Percentiles rank a stretch among this genome's conserved stretches.
Conservation (phyloP, 2,797 vertebrate genomes). For the Artibeus jamaicensis region DNA sequence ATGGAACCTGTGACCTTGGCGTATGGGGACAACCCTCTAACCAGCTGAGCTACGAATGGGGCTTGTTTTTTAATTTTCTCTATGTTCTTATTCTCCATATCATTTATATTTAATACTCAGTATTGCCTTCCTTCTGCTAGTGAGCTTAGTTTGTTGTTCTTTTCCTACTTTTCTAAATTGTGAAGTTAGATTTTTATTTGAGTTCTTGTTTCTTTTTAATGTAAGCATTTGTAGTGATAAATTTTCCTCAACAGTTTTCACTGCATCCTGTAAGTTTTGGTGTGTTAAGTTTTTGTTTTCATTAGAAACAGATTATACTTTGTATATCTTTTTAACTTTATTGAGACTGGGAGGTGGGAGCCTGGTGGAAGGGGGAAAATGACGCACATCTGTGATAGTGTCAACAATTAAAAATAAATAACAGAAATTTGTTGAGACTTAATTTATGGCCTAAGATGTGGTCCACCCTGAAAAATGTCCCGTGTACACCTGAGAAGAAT, state of each 20-base stretch:
- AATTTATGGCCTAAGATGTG: not conserved
- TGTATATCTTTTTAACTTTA: not conserved
- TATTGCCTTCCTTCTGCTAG: not conserved
- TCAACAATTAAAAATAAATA: not conserved
- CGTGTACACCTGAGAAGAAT: too few relatives aligned
- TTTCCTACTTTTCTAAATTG: not conserved
- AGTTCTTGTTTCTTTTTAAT: not conserved
- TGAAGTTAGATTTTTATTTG: not conserved
- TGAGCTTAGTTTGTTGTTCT: not conserved
- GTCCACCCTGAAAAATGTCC: not conserved
- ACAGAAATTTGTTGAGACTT: not conserved
- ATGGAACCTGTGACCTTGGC: not conserved
- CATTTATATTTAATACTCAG: not conserved
- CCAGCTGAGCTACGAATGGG: not conserved
- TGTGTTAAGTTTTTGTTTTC: not conserved
- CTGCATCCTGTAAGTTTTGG: not conserved
- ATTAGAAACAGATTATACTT: not conserved
- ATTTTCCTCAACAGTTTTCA: too few relatives aligned
- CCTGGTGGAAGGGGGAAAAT: not conserved
- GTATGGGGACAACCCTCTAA: not conserved
- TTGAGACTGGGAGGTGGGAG: not conserved
- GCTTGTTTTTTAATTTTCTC: not conserved
- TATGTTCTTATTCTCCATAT: not conserved
- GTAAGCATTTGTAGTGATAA: not conserved
- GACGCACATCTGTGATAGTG: not conserved